Evolutionary conservation across 2,113 vertebrate genomes (phyloP), one percentile per base, ranked within the genome.

Genomic region (Pavo muticus): DNA sequence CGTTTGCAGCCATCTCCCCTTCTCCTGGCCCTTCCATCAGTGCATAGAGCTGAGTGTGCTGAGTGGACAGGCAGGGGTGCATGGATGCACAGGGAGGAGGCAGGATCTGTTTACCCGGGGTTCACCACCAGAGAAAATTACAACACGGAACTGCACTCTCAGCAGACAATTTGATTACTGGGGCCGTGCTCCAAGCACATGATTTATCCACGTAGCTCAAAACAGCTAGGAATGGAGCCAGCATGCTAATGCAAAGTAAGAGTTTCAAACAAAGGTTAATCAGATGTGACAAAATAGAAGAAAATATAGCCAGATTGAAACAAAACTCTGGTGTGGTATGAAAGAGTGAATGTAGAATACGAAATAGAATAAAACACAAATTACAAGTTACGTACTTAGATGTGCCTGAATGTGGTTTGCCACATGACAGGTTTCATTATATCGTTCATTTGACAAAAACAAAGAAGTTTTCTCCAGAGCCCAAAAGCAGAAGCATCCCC

Each of bases 131-230:
- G 91, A 89, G 94, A 74, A 87, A 93, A 93, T 96, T 78, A 87
- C 80, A 84, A 89, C 86, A 21, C 47, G 70, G 84, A 96, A 88
- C 92, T 95, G 95, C 92, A 69, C 91, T 94, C 95, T 97, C 93
- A 92, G 93, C 94, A 96, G 80, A 84, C 94, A 90, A 82, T 95
- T 87, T 88, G 92, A 93, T 95, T 95, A 90, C 90, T 39, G 91
- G 88, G 92, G 88, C 88, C 87, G 80, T 54, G 80, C 90, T 97
- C 90, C 88, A 77, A 90, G 82, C 94, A 67, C 86, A 76, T 79
- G 93, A 90, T 94, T 97, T 95, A 96, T 93, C 88, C 95, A 61
- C 59, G 74, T 80, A 90, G 76, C 81, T 94, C 87, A 30, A 45
- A 90, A 21, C 67, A 95, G 83, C 68, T 79, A 95, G 39, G 80